A percentile compares a stretch with the other conserved stretches of the same genome.
These are phyloP conservation scores for Macrobrachium nipponense DNA, from an alignment of 1,140 invertebrate genomes.

Conservation along the genomic window DNA sequence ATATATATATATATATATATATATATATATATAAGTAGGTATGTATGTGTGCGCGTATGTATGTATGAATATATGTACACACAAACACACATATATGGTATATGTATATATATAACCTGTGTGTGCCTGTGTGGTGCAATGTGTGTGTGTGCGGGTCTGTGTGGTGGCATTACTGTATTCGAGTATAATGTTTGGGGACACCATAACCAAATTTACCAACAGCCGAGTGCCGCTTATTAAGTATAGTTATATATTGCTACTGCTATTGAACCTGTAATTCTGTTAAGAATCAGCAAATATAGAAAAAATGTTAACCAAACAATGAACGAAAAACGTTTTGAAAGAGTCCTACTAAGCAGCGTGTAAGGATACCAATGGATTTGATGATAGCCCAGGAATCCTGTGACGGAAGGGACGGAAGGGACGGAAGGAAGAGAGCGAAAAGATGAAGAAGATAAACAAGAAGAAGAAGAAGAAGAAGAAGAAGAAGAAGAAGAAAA, in stretches of 20 bases:
- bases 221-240: background rate
- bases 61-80: background rate
- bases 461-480: background rate
- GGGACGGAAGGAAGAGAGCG: background rate
- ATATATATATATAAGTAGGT: slow-evolving; percentile 20
- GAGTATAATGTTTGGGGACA: no score
- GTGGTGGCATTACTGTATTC: no score
- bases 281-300: no score
- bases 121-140: slow-evolving; percentile 21
- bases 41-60: slow-evolving; percentile 26
- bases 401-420: background rate
- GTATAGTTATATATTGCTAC: no score
- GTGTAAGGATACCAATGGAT: no score
- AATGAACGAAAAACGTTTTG: no score
- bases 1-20: slow-evolving; percentile 29
- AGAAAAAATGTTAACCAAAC: no score
- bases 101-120: slow-evolving; percentile 44
- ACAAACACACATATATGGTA: background rate
- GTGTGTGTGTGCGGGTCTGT: slow-evolving; percentile 23
- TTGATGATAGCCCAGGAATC: background rate
- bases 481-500: slow-evolving; percentile 1
- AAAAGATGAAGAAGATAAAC: background rate
- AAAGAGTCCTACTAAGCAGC: no score
- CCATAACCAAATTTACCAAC: no score
- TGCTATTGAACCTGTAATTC: no score